Evolutionary conservation across 1,140 invertebrate genomes (phyloP), one percentile per base, ranked within the genome.

Genomic region (Parasteatoda tepidariorum): DNA sequence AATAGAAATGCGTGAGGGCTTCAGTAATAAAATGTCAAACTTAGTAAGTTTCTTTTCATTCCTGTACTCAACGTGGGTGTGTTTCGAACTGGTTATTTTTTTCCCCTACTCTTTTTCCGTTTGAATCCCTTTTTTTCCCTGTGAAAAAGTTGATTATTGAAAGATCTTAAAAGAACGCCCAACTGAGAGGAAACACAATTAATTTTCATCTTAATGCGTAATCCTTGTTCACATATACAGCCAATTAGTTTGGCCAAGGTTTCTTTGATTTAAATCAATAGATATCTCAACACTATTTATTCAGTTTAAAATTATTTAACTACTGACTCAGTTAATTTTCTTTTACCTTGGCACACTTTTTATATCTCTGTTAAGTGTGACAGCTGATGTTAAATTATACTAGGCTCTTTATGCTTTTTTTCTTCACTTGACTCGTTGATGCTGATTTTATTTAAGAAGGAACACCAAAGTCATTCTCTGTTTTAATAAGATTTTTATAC

Each of bases 101-200:
- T 78, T 33, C 28, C 31, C 33, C 31, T 48, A 57, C 22, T 55
- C 31, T 54, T 73, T 48, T 68, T 48, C 22, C 48, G 1, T 24
- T 38, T 41, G 2, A 4, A 18, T 22, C 57, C 9, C 34, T 57
- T 55, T n/a, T 24, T 57, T 33, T 31, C 31, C 68, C 18, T 3
- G 24, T 79, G 76, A 79, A 79, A 79, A 57, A 48, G 34, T 41
- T 78, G 74, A 78, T 78, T 78, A 78, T 78, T 48, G 41, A 78
- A 54, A 78, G 61, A 61, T 31, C 33, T 75, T 30, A 59, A 54
- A 57, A 75, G 71, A 54, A 33, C 24, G 74, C 41, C 30, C 61
- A 62, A 66, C 59, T 54, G 48, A 66, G 74, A 22, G n/a, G 48
- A 66, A 64, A 64, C 59, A 78, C 31, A 54, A 24, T 54, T 48